Base-by-base conservation (phyloP, 2,888 invertebrate genomes). In the Catocala sponsa region DNA sequence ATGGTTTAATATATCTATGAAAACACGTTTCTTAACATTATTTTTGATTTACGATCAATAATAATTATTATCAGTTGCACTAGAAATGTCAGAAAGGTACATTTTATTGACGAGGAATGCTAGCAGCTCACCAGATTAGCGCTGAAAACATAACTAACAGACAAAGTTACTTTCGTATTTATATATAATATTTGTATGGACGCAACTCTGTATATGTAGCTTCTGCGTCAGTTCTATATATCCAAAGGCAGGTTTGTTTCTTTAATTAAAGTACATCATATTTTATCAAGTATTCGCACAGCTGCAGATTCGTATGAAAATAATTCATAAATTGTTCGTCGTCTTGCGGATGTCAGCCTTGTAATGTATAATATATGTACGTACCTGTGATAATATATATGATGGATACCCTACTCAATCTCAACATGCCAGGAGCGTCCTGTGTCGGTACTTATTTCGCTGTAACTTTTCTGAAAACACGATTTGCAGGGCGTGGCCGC, bases 381-480 rank as follows among this genome's bases (percentile, higher is more conserved):
- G 42, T 12, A 52, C 13, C 5, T 59, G 32, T 59, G 48, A 59
- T 64, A 33, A 58, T 60, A 15, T 48, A 52, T 41, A 6, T 59
- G 55, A 67, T 55, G 61, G 49, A 62, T 70, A 72, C 73, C 70
- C 63, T 63, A 50, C 66, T 72, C 70, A 69, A 63, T 57, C 66
- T 69, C 50, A 59, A 61, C 65, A 62, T 52, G 54, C 33, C 47
- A 70, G 51, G 44, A 63, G 43, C 53, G 42, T 56, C 54, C 52
- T 57, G 46, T 52, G 47, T 58, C 51, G 61, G 67, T 58, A 1
- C 25, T 25, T 25, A 66, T 67, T 70, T 56, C 46, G 63, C 59
- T 64, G 67, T 70, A 69, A 69, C 59, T 51, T 65, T 66, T 61
- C 70, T 9, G 6, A 70, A 70, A 70, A 65, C 66, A 60, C 25